Conservation (phyloP, 2,797 vertebrate genomes). For the Chelon labrosus region DNA sequence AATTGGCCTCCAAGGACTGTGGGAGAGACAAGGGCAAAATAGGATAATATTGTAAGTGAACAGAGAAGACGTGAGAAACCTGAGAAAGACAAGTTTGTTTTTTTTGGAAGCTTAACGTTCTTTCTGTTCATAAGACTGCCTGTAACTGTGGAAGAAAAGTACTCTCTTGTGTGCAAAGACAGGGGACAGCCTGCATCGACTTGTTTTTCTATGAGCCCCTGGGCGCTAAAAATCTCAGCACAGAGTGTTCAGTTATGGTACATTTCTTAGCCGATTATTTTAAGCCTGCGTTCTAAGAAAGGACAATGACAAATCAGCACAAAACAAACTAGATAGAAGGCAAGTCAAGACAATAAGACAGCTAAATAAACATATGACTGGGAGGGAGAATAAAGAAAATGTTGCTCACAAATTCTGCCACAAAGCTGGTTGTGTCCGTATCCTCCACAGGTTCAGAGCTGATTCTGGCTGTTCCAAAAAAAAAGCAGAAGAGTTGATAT, state of each 20-base stretch:
- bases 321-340: constrained; percentile 34
- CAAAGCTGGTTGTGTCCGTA: constrained; percentile 93
- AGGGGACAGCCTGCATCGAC: constrained; percentile 64
- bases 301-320: constrained; percentile 49
- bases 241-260: constrained; percentile 54
- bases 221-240: constrained; percentile 47
- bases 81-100: constrained; percentile 6
- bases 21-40: constrained; percentile 48
- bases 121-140: constrained; percentile 20
- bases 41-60: constrained; percentile 36
- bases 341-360: constrained; percentile 32
- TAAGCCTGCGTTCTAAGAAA: constrained; percentile 24
- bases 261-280: constrained; percentile 64
- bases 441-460: constrained; percentile 94
- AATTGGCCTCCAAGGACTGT: constrained; percentile 89
- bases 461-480: constrained; percentile 79
- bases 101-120: constrained; percentile 4
- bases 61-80: constrained; percentile 22
- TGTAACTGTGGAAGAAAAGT: constrained; percentile 49
- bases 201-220: constrained; percentile 59
- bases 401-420: constrained; percentile 87
- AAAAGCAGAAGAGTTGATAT: constrained; percentile 11
- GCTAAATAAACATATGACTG: constrained; percentile 1
- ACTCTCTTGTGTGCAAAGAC: constrained; percentile 46
- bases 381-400: constrained; percentile 5